Evolutionary conservation across 2,888 invertebrate species (phyloP), one percentile per base, ranked within the genome.

Genomic region (Synanthedon formicaeformis): DNA sequence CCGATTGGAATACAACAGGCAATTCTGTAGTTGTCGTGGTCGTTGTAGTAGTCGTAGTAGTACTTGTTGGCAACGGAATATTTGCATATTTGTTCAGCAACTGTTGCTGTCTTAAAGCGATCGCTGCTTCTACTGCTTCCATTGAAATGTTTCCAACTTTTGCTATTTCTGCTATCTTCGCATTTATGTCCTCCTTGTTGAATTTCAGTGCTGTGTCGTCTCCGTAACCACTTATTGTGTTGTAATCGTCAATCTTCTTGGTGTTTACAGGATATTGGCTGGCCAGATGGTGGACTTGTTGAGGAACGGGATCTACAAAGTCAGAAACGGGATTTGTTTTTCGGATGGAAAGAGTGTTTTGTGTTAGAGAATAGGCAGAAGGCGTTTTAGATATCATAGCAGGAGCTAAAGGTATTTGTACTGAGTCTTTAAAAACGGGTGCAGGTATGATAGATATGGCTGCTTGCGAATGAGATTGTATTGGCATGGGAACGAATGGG

Each of bases 81-180:
- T 76, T 89, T 0, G 87, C 80, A 65, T 85, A 92, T 63, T 91
- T 91, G 51, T 87, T 90, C 66, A 92, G 67, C 57, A 93, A 68
- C 70, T 94, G 93, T 62, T 93, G 92, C 60, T 93, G 92, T 50
- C 92, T 85, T 60, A 92, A 77, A 4, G 91, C 84, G 52, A 95
- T 92, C 0, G 94, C 94, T 10, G 93, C 91, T 65, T 94, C 92
- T 3, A 95, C 89, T 6, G 93, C 92, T 55, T 93, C 93, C 69
- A 93, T 91, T 0, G 93, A 93, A 18, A 94, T 91, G 67, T 95
- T 95, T 13, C 93, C 93, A 4, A 92, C 92, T 55, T 91, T 90
- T 0, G 93, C 88, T 55, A 88, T 87, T 63, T 88, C 88, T 3
- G 80, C 81, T 58, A 88, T 88, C 67, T 87, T 88, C 3, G 78